Base-by-base conservation (phyloP, 1,140 invertebrate genomes). In the Rhopalosiphum padi region DNA sequence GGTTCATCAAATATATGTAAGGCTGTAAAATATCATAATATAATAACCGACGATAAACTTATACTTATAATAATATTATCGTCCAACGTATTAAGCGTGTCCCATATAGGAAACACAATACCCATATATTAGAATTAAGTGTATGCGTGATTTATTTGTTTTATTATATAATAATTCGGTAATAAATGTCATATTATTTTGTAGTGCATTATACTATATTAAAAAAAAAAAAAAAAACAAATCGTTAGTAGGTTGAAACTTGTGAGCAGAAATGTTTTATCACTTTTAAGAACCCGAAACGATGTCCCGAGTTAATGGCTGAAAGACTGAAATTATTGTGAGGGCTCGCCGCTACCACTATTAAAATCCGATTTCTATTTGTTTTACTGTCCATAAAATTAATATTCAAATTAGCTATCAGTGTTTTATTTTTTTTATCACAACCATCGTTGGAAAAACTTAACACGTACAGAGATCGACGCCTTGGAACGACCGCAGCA, bases 371-470 rank as follows among this genome's bases (percentile, higher is more conserved):
- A 88, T 88, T 88, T 88, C 86, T 48, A 88, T 88, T 88, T 88
- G 46, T 88, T 51, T 85, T 88, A 22, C 30, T 35, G 46, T 22
- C 86, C 15, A 88, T 51, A 51, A 48, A 88, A 51, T 88, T 51
- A 51, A 51, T 51, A 51, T 35, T 51, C 46, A 88, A 48, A 88
- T 51, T 18, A 51, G 18, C 43, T 35, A 37, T 51, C 86, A 30
- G 35, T 46, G 46, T 48, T 88, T 22, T 88, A 21, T 51, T 5
- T 88, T 35, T 88, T 88, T 88, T 89, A 89, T 89, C 87, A 53
- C 87, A 6, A 53, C 18, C 7, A 25, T 89, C 87, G 30, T 21
- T 35, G n/a, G 18, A 89, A 25, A 48, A 89, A n/a, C 46, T 41
- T 86, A 55, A 55, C 35, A 21, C 23, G 5, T 11, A 43, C 3